Percentiles rank a stretch among this genome's conserved stretches.
These are phyloP conservation scores for Lycaena phlaeas DNA, from an alignment of 2,888 invertebrate species.

Conservation along the genomic window DNA sequence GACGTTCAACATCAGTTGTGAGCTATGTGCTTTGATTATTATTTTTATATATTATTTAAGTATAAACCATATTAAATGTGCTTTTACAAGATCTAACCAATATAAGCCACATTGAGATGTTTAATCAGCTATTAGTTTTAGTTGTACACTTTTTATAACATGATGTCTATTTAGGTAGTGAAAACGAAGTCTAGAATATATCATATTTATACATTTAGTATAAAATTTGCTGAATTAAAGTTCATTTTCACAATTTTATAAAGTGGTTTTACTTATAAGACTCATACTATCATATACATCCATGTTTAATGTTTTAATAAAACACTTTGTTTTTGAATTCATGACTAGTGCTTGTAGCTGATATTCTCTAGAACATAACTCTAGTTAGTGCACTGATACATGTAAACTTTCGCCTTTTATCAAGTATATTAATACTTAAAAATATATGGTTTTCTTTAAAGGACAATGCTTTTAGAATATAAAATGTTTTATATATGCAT, in stretches of 20 bases:
- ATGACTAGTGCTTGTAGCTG: neutral
- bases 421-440: too few relatives aligned
- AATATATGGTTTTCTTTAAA: too few relatives aligned
- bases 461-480: too few relatives aligned
- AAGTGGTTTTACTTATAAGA: slow-evolving; percentile 30
- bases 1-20: slow-evolving; percentile 62
- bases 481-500: too few relatives aligned
- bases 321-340: neutral
- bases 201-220: slow-evolving; percentile 74
- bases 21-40: slow-evolving; percentile 67
- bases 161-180: slow-evolving; percentile 72
- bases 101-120: slow-evolving; percentile 71
- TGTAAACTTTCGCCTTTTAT: too few relatives aligned
- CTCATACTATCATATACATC: neutral
- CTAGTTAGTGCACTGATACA: too few relatives aligned
- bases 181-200: slow-evolving; percentile 72
- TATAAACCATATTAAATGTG: slow-evolving; percentile 68
- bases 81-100: slow-evolving; percentile 72
- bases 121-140: slow-evolving; percentile 73
- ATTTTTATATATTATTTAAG: slow-evolving; percentile 71
- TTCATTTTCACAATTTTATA: slow-evolving; percentile 72
- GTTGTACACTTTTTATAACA: slow-evolving; percentile 74
- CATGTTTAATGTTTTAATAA: neutral
- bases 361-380: too few relatives aligned
- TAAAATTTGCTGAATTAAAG: slow-evolving; percentile 73